Conservation (phyloP, 1,140 invertebrate genomes). For the Caenorhabditis brenneri region DNA sequence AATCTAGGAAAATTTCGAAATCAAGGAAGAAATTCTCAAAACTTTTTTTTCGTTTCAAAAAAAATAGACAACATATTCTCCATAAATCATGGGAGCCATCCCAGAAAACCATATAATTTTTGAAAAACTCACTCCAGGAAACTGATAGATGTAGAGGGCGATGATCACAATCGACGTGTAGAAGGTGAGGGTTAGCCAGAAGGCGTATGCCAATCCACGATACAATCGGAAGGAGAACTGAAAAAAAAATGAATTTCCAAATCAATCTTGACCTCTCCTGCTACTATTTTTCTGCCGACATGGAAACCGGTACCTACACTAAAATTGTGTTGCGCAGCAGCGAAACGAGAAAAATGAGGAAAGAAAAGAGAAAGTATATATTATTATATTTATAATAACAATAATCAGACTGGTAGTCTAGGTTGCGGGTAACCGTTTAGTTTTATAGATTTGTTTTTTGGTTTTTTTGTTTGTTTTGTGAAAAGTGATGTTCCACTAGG, state of each 20-base stretch:
- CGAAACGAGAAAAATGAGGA: neutral
- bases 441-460: neutral
- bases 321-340: neutral
- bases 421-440: neutral
- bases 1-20: no score
- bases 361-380: neutral
- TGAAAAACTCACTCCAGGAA: constrained; percentile 73
- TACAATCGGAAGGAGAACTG: constrained; percentile 89
- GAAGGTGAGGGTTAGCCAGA: constrained; percentile 93
- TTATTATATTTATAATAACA: neutral
- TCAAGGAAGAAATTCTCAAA: neutral
- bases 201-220: constrained; percentile 89
- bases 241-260: constrained; percentile 50
- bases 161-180: constrained; percentile 95
- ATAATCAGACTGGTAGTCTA: constrained; percentile 31
- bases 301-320: constrained; percentile 9
- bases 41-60: neutral
- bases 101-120: no score
- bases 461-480: neutral
- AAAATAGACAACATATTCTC: no score
- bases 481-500: neutral
- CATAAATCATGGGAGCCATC: neutral
- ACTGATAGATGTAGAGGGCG: constrained; percentile 97
- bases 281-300: neutral
- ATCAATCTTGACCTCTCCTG: neutral